These are phyloP conservation scores for Tricholauxania praeusta DNA, from an alignment of 2,888 invertebrate genomes.

Conservation along the genomic window DNA sequence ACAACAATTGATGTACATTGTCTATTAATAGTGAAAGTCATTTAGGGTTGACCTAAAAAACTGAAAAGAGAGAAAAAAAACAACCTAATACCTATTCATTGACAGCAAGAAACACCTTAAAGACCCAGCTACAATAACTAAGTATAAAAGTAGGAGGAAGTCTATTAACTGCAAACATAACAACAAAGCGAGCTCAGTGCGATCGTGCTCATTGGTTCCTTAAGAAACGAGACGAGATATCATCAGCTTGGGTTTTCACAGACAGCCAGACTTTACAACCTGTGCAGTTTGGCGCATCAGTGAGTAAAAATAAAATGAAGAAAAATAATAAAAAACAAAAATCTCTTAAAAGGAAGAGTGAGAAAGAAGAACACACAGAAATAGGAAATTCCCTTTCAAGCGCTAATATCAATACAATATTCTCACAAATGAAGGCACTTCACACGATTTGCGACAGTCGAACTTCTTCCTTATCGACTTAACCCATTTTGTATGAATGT, in stretches of 20 bases:
- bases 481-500: too few relatives aligned
- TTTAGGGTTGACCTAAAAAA: slow-evolving; percentile 45
- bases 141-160: slow-evolving; percentile 40
- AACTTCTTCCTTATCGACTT: too few relatives aligned
- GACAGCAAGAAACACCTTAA: slow-evolving; percentile 34
- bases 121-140: slow-evolving; percentile 31
- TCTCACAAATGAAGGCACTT: slow-evolving; percentile 40
- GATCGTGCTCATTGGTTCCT: slow-evolving; percentile 36
- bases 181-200: slow-evolving; percentile 23
- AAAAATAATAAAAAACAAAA: neutral
- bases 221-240: slow-evolving; percentile 8
- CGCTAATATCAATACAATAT: slow-evolving; percentile 24
- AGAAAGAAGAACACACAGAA: neutral
- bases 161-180: slow-evolving; percentile 40
- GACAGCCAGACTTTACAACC: neutral
- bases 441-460: slow-evolving; percentile 40
- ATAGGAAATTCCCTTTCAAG: slow-evolving; percentile 17
- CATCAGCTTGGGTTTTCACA: slow-evolving; percentile 24
- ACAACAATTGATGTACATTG: slow-evolving; percentile 47
- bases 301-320: neutral
- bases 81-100: slow-evolving; percentile 10
- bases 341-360: neutral
- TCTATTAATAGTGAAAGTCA: slow-evolving; percentile 62
- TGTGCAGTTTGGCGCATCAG: slow-evolving; percentile 1
- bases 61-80: neutral